These are phyloP conservation scores for Gopherus evgoodei DNA, from an alignment of 2,113 vertebrate species.

Conservation along the genomic window DNA sequence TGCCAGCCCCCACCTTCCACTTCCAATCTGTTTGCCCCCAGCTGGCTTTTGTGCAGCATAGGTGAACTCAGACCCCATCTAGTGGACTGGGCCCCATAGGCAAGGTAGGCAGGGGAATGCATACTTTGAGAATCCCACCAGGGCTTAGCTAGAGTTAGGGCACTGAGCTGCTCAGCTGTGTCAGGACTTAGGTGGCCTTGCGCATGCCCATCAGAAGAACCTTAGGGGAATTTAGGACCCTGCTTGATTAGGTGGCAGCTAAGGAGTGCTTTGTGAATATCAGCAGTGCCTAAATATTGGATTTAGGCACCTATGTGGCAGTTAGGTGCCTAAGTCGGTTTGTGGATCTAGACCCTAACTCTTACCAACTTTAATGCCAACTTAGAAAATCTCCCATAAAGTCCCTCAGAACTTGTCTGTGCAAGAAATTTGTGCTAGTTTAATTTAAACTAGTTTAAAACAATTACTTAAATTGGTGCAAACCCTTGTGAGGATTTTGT, in stretches of 20 bases:
- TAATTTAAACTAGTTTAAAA: slow-evolving; percentile 28
- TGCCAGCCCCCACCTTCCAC: not conserved
- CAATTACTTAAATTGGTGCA: not conserved
- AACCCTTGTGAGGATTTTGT: not conserved
- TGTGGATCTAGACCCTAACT: not conserved
- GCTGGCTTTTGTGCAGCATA: not conserved
- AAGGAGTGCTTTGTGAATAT: not conserved
- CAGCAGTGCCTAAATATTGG: not conserved
- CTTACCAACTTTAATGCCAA: not conserved
- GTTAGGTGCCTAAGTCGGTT: not conserved
- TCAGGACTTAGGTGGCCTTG: not conserved
- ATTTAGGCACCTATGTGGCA: not conserved
- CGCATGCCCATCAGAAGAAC: not conserved
- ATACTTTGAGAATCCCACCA: not conserved
- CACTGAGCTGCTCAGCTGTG: not conserved
- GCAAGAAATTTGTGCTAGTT: not conserved
- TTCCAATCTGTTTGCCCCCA: not conserved
- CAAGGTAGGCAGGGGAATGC: not conserved
- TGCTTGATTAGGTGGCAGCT: not conserved
- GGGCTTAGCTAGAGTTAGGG: not conserved
- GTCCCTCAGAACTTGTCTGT: not conserved
- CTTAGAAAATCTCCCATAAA: slow-evolving; percentile 13
- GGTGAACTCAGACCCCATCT: not conserved
- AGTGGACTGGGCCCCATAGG: not conserved
- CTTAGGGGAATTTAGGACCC: not conserved